Evolutionary conservation across 2,888 invertebrate species (phyloP), one percentile per base, ranked within the genome.

Genomic region (Teleiodes luculella): DNA sequence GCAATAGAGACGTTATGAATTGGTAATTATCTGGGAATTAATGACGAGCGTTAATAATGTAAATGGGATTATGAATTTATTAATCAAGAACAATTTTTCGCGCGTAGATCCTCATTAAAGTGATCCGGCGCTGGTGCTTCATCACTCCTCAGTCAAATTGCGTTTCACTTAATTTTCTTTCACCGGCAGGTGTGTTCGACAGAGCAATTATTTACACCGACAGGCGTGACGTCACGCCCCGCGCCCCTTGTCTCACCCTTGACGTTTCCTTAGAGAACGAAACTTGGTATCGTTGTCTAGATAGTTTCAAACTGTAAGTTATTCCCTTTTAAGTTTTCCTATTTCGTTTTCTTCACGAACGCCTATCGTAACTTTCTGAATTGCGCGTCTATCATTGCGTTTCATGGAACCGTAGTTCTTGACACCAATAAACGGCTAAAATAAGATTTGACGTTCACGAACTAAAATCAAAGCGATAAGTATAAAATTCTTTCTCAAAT

Each of bases 101-200:
- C 79, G 72, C 72, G 85, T 75, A 78, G 80, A 80, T 86, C 75
- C 83, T 86, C 86, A 87, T 89, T 87, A 87, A 86, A 86, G 79
- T 83, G 83, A 87, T 87, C 83, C 83, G 80, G 66, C 64, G 70
- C 79, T 73, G 73, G 76, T 75, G 84, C 85, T 86, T 82, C 88
- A 86, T 84, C 83, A 88, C 88, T 89, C 87, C 88, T 89, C 87
- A 88, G 86, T 87, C 87, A 87, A 88, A 88, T 88, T 87, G 85
- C 86, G 86, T 87, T 87, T 83, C 86, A 80, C 88, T 88, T 89
- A 88, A 89, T 89, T 88, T 89, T 88, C 87, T 88, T 88, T 87
- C 78, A 74, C 79, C 80, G 78, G 83, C 89, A 88, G 89, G 88
- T 89, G 89, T 88, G 86, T 89, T 89, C 89, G 89, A 89, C 89